Evolutionary conservation across 1,140 invertebrate species (phyloP).

Genomic region (Myzus persicae): DNA sequence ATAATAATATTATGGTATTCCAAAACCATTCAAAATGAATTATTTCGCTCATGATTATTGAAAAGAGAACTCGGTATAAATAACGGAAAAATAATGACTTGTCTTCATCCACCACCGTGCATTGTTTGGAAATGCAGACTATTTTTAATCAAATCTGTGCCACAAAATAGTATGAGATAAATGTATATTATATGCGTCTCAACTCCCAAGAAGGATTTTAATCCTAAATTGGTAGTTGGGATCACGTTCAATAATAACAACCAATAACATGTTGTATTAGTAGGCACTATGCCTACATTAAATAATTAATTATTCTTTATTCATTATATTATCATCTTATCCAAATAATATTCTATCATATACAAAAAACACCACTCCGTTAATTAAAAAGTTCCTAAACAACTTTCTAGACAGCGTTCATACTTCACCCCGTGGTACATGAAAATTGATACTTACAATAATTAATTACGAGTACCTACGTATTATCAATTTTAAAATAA

Average conservation of each 20-base stretch:
- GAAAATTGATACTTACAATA: not conserved
- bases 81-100: not conserved
- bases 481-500: not conserved
- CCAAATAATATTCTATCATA: not conserved
- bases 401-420: not conserved
- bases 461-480: not conserved
- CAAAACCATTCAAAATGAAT: not conserved
- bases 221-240: not conserved
- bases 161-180: not conserved
- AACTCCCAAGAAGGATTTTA: not conserved
- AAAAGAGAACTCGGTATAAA: not conserved
- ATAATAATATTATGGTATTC: not conserved
- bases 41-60: not conserved
- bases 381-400: not conserved
- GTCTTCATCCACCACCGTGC: not conserved
- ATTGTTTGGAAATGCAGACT: not conserved
- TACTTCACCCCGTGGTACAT: not conserved
- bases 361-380: not conserved
- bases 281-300: not conserved
- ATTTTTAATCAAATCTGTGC: not conserved
- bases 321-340: not conserved
- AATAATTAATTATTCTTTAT: not conserved
- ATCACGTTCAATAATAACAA: not conserved
- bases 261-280: not conserved
- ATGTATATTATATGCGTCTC: not conserved